Conservation (phyloP, 2,113 vertebrate species). For the Chlamydotis undulata region DNA sequence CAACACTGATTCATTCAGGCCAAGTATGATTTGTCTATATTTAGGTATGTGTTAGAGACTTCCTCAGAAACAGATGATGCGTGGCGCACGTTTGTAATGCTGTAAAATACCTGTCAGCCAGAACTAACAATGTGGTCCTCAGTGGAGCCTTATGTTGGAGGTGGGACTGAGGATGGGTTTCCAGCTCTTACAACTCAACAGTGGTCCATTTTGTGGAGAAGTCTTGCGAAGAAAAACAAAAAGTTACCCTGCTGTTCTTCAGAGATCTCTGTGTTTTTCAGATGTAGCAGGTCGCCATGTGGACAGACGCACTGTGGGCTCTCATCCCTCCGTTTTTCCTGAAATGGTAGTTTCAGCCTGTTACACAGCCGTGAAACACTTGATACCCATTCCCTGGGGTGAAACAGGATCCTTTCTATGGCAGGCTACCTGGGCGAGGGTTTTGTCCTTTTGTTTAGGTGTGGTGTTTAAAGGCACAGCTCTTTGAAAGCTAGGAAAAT, state of each 20-base stretch:
- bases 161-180: neutral
- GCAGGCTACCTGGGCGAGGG: neutral
- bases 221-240: neutral
- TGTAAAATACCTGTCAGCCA: neutral
- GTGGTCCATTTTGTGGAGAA: neutral
- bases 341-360: neutral
- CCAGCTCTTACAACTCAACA: neutral
- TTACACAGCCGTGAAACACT: neutral
- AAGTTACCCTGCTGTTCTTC: neutral
- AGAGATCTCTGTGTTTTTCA: neutral
- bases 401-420: neutral
- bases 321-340: neutral
- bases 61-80: neutral
- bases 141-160: neutral
- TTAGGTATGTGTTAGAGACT: constrained; percentile 4
- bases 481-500: neutral
- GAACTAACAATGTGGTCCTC: neutral
- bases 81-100: neutral
- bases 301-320: neutral
- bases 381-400: neutral
- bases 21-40: constrained; percentile 17
- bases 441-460: neutral
- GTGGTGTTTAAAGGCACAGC: neutral
- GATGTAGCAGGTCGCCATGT: neutral
- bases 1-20: neutral